Evolutionary conservation across 1,140 invertebrate genomes (phyloP).

Genomic region (Prorops nasuta): DNA sequence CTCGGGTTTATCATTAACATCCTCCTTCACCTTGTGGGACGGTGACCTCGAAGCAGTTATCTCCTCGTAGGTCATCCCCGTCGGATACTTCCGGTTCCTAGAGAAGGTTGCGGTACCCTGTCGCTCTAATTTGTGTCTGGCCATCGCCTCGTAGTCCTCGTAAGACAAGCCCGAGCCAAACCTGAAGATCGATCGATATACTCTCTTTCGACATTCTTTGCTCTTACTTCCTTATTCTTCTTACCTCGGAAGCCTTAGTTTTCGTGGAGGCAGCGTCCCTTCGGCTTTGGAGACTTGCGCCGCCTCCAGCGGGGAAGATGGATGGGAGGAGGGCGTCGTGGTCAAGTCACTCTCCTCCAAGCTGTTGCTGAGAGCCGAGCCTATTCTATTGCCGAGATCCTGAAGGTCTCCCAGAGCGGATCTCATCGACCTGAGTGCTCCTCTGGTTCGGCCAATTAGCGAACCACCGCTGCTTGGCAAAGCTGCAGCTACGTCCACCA

Average conservation of each 20-base stretch:
- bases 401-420: slow-evolving; percentile 50
- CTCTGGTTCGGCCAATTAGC: slow-evolving; percentile 51
- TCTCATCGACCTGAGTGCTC: slow-evolving; percentile 48
- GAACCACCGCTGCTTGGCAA: slow-evolving; percentile 34
- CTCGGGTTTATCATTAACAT: slow-evolving; percentile 29
- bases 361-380: slow-evolving; percentile 50
- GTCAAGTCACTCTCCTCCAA: slow-evolving; percentile 48
- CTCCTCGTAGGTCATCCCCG: slow-evolving; percentile 53
- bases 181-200: slow-evolving; percentile 16
- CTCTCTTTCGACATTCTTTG: background rate
- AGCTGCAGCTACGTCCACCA: slow-evolving; percentile 48
- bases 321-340: slow-evolving; percentile 40
- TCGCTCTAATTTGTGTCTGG: slow-evolving; percentile 51
- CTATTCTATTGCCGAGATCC: slow-evolving; percentile 49
- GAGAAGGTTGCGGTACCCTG: slow-evolving; percentile 37
- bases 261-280: slow-evolving; percentile 25
- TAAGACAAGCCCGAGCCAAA: slow-evolving; percentile 43
- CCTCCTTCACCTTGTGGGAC: slow-evolving; percentile 28
- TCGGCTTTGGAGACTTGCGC: slow-evolving; percentile 15
- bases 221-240: background rate
- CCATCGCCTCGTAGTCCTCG: slow-evolving; percentile 54
- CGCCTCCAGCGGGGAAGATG: slow-evolving; percentile 27
- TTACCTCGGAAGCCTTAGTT: slow-evolving; percentile 44
- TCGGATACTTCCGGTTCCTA: slow-evolving; percentile 42
- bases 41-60: slow-evolving; percentile 46